Evolutionary conservation across 2,888 invertebrate genomes (phyloP), one percentile per base, ranked within the genome.

Genomic region (Prosapia bicincta): DNA sequence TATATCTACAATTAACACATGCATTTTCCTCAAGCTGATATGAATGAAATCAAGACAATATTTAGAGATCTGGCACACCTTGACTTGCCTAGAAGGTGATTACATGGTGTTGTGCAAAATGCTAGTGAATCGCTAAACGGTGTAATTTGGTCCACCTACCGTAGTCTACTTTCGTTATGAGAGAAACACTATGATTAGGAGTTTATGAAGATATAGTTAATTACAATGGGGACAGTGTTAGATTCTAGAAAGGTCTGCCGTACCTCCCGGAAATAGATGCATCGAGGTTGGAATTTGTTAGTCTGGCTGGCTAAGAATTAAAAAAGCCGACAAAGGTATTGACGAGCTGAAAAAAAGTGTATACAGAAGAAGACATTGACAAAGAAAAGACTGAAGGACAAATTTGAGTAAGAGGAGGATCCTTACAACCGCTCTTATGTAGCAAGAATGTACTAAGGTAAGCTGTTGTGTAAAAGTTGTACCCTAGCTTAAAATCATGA

Each of bases 61-160:
- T 54, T 54, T 20, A 54, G 54, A 54, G 54, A 54, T 13, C 20
- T 54, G 13, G 20, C 54, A 3, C 20, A 5, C 13, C 66, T 30
- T 23, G 66, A 72, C 3, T 30, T 72, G 9, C 24, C 23, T 3
- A 25, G 24, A 28, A 72, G 20, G 30, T 72, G 72, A 30, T 23
- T 72, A 10, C 66, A 72, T 66, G 72, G 72, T 0, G 66, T 30
- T 5, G 30, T 66, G 13, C 72, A 72, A 23, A 72, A 66, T 32
- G 30, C 20, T 2, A 66, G n/a, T 25, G 72, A 72, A 25, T 28
- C 72, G 10, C 65, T 72, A 20, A 72, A 72, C 24, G 66, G 66
- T 30, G 23, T 72, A 5, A 72, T 72, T 54, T 66, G 66, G 72
- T 20, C 72, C 66, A 28, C 10, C n/a, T 72, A 23, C 72, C 72